Conservation (phyloP, 2,888 invertebrate species). For the Parelbella ahira region DNA sequence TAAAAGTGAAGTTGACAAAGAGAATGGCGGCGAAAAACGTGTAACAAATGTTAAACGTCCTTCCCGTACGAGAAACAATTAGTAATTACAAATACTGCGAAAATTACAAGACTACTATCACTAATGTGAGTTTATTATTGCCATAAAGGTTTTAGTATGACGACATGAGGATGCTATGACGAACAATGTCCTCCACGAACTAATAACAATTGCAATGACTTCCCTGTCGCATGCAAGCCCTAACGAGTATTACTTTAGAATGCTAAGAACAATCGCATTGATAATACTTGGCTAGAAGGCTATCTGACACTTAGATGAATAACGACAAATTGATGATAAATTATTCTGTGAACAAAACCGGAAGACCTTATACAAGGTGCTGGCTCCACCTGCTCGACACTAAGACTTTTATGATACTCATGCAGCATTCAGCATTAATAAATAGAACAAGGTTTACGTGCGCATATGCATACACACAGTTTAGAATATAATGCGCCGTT, state of each 20-base stretch:
- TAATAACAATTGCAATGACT: slow-evolving; percentile 50
- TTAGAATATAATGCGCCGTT: too few species aligned
- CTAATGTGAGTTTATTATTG: slow-evolving; percentile 3
- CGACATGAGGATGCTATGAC: slow-evolving; percentile 29
- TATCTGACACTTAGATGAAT: slow-evolving; percentile 30
- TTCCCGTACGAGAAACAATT: not conserved
- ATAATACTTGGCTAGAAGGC: slow-evolving; percentile 18
- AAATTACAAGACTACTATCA: slow-evolving; percentile 5
- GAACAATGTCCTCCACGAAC: slow-evolving; percentile 26
- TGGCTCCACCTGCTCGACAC: slow-evolving; percentile 53
- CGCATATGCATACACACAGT: too few species aligned
- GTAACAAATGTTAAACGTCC: not conserved
- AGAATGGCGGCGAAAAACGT: not conserved
- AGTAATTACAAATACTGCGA: not conserved
- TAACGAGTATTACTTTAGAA: slow-evolving; percentile 6
- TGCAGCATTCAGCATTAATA: slow-evolving; percentile 25
- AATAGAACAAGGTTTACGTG: too few species aligned
- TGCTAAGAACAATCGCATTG: slow-evolving; percentile 16
- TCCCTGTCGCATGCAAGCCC: slow-evolving; percentile 41
- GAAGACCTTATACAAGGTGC: slow-evolving; percentile 68
- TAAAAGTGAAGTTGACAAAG: slow-evolving; percentile 1
- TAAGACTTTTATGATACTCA: slow-evolving; percentile 37
- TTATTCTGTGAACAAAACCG: slow-evolving; percentile 58
- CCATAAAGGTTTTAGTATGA: slow-evolving; percentile 9
- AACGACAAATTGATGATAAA: slow-evolving; percentile 55